Base-by-base conservation (phyloP, 2,797 vertebrate genomes). In the Glossophaga mutica region DNA sequence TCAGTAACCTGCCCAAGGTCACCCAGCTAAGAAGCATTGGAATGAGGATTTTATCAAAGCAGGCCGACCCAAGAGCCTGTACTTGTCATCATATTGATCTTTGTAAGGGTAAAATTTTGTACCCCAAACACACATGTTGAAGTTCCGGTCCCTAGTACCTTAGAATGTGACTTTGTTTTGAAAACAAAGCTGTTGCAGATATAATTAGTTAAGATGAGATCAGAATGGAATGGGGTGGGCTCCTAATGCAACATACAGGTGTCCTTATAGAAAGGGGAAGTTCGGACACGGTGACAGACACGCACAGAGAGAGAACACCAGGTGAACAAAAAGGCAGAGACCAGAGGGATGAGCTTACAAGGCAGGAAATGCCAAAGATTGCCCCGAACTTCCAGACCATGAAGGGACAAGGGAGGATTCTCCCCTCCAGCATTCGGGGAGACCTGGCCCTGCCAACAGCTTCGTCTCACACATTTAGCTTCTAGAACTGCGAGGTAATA, bases 251-350 rank as follows among this genome's bases (percentile, higher is more conserved):
- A n/a, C 9, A 44, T 10, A 81, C 16, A 22, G 26, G 8, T 46
- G n/a, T 22, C 42, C 4, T 21, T 15, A 65, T 6, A n/a, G 26
- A 48, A 57, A 57, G 55, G 6, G 22, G 11, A 62, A 26, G 46
- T 42, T 37, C 50, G 68, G 22, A 86, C 14, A 10, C 9, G 46
- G 48, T 68, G 29, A 14, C 32, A 68, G 37, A 34, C 37, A 14
- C 0, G 9, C 5, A 0, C 3, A 24, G 16, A 29, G 11, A 22
- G 26, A 48, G 12, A 78, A 57, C 1, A 1, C 5, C 37, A 52
- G 2, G 9, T 14, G 22, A 67, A 37, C 21, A 46, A 0, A 0
- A 37, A 94, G 81, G 14, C 10, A 71, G 48, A 44, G 19, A 5
- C 6, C 32, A 39, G 39, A 14, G 9, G 6, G 16, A 19, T 12